Evolutionary conservation across 2,888 invertebrate genomes (phyloP), one percentile per base, ranked within the genome.

Genomic region (Drosophila hamatofila): DNA sequence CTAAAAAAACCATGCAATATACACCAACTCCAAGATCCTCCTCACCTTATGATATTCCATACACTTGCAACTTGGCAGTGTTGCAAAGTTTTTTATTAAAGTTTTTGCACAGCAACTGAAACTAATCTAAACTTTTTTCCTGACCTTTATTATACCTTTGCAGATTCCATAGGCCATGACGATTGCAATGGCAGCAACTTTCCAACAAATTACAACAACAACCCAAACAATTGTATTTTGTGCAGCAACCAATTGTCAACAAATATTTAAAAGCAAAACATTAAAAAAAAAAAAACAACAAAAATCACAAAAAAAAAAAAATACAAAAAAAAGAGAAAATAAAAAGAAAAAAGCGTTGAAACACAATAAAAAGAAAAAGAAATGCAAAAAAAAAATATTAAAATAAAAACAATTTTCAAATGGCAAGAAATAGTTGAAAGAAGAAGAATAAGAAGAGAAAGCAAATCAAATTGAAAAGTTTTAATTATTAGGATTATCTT

Each of bases 151-250:
- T 46, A 12, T 61, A 39, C 44, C 25, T 57, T 57, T 89, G 27
- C 94, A 96, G 96, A 94, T 96, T 95, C 94, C 96, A 96, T 94
- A 95, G 95, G 95, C 95, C 96, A 95, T 96, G 96, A 96, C 95
- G 95, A 94, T 95, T 95, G 94, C 92, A 93, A 93, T 92, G 92
- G 92, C 90, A 86, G 81, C 82, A 90, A 90, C 80, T 89, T 91
- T 89, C 87, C 84, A 88, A 80, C 78, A 89, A 88, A 89, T 74
- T 88, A 77, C 89, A 81, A 61, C 63, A 73, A 35, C 68, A 75
- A 52, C 66, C 79, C 86, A 88, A 88, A 78, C 79, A 91, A 89
- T 81, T 84, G 88, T 89, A 87, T 90, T 89, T 91, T 88, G 84
- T 87, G 89, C 91, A 91, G 76, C 88, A 89, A 81, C 76, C 83